Conservation (phyloP, 2,797 vertebrate species). For the Numenius phaeopus region DNA sequence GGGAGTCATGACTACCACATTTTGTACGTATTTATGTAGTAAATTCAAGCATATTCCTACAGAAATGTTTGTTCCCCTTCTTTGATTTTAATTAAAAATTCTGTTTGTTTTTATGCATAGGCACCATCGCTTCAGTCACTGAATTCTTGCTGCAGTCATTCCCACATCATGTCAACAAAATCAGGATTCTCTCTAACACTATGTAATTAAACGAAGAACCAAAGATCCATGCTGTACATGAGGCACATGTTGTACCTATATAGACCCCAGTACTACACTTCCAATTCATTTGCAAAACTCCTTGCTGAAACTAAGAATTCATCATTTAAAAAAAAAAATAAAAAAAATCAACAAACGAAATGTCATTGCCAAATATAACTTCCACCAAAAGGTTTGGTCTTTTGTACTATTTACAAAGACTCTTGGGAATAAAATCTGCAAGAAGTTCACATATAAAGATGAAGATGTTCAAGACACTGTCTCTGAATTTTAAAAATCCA, state of each 20-base stretch:
- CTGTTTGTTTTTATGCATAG: neutral
- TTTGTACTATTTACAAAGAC: neutral
- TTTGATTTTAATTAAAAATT: neutral
- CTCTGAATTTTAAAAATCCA: neutral
- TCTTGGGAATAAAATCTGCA: neutral
- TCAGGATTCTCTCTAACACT: neutral
- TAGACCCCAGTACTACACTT: accelerated
- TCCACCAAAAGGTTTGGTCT: neutral
- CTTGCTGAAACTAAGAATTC: neutral
- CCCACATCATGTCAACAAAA: accelerated
- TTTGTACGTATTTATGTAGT: neutral
- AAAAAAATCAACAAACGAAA: neutral
- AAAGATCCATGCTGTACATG: neutral
- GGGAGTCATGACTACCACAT: neutral
- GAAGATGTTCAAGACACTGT: neutral
- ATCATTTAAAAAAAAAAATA: neutral
- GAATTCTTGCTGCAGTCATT: neutral
- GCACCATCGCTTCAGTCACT: accelerated
- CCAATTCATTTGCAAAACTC: neutral
- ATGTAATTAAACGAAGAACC: neutral
- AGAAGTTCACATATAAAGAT: neutral
- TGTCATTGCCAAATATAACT: neutral
- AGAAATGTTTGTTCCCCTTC: neutral
- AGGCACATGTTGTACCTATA: accelerated
- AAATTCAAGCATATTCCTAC: neutral